These are phyloP conservation scores for Leptatherina wallacei DNA, from an alignment of 2,797 vertebrate genomes.

Conservation along the genomic window DNA sequence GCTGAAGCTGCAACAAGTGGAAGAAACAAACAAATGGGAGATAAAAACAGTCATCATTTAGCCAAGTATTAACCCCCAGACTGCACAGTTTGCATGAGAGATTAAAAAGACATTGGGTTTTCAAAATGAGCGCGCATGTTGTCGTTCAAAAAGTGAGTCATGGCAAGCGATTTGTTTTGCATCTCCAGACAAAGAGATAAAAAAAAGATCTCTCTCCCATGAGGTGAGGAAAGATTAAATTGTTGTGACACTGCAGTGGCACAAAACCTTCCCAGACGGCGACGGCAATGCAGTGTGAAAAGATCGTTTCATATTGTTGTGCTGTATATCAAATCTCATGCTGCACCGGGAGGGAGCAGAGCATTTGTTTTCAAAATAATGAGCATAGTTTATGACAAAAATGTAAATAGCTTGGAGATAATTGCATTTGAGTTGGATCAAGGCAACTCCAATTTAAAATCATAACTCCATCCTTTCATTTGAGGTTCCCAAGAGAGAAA, in stretches of 20 bases:
- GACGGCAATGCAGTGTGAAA: conserved; percentile 71
- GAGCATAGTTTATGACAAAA: conserved; percentile 77
- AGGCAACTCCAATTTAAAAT: conserved; percentile 77
- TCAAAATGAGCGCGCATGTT: conserved; percentile 46
- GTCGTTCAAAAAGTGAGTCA: conserved; percentile 62
- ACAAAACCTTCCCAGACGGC: conserved; percentile 74
- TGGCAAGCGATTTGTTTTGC: conserved; percentile 75
- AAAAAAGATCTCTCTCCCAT: conserved; percentile 69
- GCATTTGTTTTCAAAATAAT: conserved; percentile 80
- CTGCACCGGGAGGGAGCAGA: conserved; percentile 56
- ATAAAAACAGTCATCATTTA: conserved; percentile 52
- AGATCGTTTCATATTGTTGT: conserved; percentile 74
- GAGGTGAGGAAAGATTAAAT: conserved; percentile 80
- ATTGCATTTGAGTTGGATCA: conserved; percentile 78
- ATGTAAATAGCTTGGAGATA: conserved; percentile 80
- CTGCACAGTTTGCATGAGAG: conserved; percentile 51
- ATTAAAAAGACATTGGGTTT: conserved; percentile 51
- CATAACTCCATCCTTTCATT: conserved; percentile 72
- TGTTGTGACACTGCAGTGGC: conserved; percentile 75
- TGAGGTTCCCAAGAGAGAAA: conserved; percentile 53
- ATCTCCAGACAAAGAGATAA: conserved; percentile 71
- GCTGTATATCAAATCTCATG: conserved; percentile 77
- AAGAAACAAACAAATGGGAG: conserved; percentile 48
- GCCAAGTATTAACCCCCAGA: conserved; percentile 47
- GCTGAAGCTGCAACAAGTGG: conserved; percentile 88